phyloP scores from a whole-genome alignment of 2,888 invertebrate species.

The Himalopsyche tibetana region DNA sequence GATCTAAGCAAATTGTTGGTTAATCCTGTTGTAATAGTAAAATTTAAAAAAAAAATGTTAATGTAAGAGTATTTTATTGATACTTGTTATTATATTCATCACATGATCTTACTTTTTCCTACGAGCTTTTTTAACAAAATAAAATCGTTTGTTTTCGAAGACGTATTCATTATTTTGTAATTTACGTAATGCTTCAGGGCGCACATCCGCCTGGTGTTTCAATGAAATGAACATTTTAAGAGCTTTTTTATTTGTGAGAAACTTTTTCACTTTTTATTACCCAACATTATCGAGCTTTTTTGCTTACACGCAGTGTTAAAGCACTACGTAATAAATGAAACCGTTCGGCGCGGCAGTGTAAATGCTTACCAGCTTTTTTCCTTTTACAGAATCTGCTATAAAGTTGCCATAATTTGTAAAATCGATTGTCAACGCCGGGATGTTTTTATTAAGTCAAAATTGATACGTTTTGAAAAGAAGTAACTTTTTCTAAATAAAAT shows the following conservation, averaged over 20 bases:
- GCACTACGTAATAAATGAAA: slow-evolving; percentile 15
- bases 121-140: neutral
- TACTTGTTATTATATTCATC: neutral
- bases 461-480: neutral
- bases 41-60: no score
- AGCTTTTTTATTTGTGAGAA: slow-evolving; percentile 30
- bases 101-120: neutral
- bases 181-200: slow-evolving; percentile 26
- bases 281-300: slow-evolving; percentile 19
- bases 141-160: slow-evolving; percentile 26
- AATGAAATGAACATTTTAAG: slow-evolving; percentile 20
- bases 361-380: slow-evolving; percentile 2
- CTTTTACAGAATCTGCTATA: neutral
- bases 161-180: slow-evolving; percentile 30
- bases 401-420: neutral
- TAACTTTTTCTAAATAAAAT: no score
- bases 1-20: no score
- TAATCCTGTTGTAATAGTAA: no score
- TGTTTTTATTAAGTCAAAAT: neutral
- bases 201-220: slow-evolving; percentile 26
- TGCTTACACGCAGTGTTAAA: slow-evolving; percentile 1
- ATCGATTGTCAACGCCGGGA: neutral
- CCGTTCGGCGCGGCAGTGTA: neutral
- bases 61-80: no score
- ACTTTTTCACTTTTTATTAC: slow-evolving; percentile 30